These are phyloP conservation scores for Oenanthe oenanthe DNA, from an alignment of 2,113 vertebrate species.

Conservation along the genomic window DNA sequence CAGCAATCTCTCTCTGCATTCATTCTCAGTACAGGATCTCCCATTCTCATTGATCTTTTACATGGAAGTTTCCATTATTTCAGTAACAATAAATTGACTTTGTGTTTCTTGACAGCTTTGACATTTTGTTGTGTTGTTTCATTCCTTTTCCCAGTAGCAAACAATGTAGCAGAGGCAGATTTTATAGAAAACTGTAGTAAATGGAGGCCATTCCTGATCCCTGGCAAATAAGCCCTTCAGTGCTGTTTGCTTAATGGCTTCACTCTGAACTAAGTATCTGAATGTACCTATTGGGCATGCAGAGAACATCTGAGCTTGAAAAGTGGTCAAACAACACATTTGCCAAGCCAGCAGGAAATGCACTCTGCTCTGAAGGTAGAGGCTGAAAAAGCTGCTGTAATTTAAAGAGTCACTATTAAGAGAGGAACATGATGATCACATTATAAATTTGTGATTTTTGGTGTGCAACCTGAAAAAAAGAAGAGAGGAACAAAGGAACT, in stretches of 20 bases:
- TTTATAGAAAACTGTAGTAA: conserved; percentile 1
- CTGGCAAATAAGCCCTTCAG: conserved; percentile 8
- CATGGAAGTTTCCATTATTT: neutral
- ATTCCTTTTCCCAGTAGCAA: neutral
- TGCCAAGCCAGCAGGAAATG: neutral
- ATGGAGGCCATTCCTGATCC: neutral
- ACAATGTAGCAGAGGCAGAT: neutral
- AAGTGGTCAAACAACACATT: conserved; percentile 10
- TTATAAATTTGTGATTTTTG: neutral
- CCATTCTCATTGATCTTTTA: conserved; percentile 12
- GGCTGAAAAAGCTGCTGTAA: neutral
- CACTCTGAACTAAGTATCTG: neutral
- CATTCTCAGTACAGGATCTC: neutral
- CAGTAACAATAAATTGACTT: conserved; percentile 21
- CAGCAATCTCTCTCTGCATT: neutral
- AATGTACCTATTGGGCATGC: neutral
- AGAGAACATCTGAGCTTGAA: neutral
- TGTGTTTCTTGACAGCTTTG: neutral
- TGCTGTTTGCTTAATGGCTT: conserved; percentile 6
- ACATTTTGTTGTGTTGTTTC: neutral
- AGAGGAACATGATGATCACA: neutral
- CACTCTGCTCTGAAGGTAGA: neutral
- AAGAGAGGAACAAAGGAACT: neutral
- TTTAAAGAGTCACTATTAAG: neutral
- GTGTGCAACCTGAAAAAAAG: neutral